Evolutionary conservation across 2,797 vertebrate species (phyloP), one percentile per base, ranked within the genome.

Genomic region (Enteromius mattozi): DNA sequence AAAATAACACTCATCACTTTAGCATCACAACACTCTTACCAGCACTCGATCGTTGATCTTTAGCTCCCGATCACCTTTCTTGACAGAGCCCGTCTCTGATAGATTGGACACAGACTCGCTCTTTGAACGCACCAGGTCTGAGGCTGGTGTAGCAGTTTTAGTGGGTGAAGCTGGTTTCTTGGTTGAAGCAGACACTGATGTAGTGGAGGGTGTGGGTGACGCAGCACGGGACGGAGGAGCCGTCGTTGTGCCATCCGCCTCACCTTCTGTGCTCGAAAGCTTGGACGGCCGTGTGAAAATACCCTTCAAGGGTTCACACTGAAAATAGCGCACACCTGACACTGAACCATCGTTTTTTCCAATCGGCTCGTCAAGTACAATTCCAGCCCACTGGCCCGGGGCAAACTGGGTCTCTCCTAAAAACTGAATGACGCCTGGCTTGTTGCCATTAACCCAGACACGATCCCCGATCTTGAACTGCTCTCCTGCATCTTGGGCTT

Each of bases 391-490:
- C 85, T 99, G 98, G 59, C 98, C 98, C 0, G 98, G 98, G 4
- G 98, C 98, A 84, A 99, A 99, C 87, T 99, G 98, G 0, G 98
- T 97, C 78, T 99, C 98, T 45, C 98, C 98, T 71, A 99, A 94
- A 93, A 99, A 99, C 88, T 98, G 97, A 86, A 99, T 95, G 74
- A 93, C 94, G 30, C 98, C 98, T 0, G 98, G 96, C 83, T 99
- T 99, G 88, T 97, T 99, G 24, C 98, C 98, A 17, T 99, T 99
- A 82, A 99, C 98, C 98, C 98, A 99, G 9, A 99, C 98, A 45
- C 95, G 95, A 54, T 99, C 98, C 24, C 97, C 98, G 1, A 97
- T 91, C 85, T 96, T 91, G 87, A 98, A 99, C 91, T 92, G 95
- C 83, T 98, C 97, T 87, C 94, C 96, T 49, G 95, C 94, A 24